Percentiles rank a stretch among this genome's conserved stretches.
phyloP scores from a whole-genome alignment of 2,797 vertebrate species.

The Cyprinella venusta region DNA sequence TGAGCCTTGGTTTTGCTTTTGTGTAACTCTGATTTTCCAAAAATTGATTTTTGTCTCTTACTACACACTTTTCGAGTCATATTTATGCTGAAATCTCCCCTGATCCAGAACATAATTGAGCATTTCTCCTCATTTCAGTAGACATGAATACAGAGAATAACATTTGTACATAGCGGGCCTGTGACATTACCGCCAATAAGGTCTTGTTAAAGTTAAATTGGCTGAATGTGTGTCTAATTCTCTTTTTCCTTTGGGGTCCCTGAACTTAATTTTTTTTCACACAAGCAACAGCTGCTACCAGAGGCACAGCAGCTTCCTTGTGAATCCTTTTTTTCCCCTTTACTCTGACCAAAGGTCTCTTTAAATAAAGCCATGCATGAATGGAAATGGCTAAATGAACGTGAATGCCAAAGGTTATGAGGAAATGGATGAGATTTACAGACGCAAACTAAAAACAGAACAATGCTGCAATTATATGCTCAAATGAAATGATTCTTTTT shows the following conservation, averaged over 20 bases:
- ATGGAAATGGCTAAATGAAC: slow-evolving; percentile 79
- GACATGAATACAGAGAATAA: slow-evolving; percentile 45
- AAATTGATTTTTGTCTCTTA: slow-evolving; percentile 14
- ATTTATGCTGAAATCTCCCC: slow-evolving; percentile 52
- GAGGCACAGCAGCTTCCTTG: slow-evolving; percentile 65
- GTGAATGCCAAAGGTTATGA: slow-evolving; percentile 75
- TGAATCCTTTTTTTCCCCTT: slow-evolving; percentile 69
- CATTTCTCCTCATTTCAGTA: slow-evolving; percentile 53
- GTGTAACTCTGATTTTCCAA: slow-evolving; percentile 13
- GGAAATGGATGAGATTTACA: slow-evolving; percentile 63
- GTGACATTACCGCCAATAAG: slow-evolving; percentile 81
- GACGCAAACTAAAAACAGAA: slow-evolving; percentile 58
- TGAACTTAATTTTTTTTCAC: slow-evolving; percentile 68
- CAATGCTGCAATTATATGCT: slow-evolving; percentile 52
- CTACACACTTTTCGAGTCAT: slow-evolving; percentile 27
- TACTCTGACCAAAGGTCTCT: slow-evolving; percentile 72
- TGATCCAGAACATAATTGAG: slow-evolving; percentile 59
- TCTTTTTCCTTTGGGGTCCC: slow-evolving; percentile 80
- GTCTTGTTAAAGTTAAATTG: slow-evolving; percentile 84
- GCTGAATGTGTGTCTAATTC: slow-evolving; percentile 84
- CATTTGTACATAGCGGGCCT: slow-evolving; percentile 58
- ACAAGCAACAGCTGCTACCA: slow-evolving; percentile 83
- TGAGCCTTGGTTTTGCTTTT: slow-evolving; percentile 18
- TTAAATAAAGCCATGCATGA: slow-evolving; percentile 77
- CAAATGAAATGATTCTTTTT: slow-evolving; percentile 9